A percentile compares a stretch with the other conserved stretches of the same genome.
Evolutionary conservation across 2,888 invertebrate species (phyloP).

Genomic region (Pimpla rufipes): DNA sequence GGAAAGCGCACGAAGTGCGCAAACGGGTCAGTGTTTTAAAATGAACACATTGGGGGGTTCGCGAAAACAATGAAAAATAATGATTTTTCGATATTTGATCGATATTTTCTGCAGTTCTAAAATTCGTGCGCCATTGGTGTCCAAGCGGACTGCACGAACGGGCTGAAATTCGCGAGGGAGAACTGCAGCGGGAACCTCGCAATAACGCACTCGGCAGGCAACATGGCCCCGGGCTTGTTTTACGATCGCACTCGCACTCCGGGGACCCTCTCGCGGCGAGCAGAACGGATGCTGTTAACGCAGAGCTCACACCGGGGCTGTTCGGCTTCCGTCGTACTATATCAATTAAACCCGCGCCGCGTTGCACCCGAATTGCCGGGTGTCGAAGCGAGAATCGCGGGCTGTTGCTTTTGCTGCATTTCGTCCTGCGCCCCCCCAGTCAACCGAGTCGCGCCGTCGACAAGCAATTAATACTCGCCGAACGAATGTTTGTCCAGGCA

Average conservation of each 20-base stretch:
- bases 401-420: not conserved
- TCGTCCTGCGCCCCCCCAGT: conserved; percentile 23
- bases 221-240: conserved; percentile 46
- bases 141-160: too few species aligned
- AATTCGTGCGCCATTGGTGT: too few species aligned
- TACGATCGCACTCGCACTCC: conserved; percentile 39
- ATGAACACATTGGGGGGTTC: too few species aligned
- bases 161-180: too few species aligned
- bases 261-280: not conserved
- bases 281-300: conserved; percentile 14
- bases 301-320: conserved; percentile 6
- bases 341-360: conserved; percentile 61
- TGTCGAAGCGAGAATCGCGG: conserved; percentile 44
- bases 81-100: too few species aligned
- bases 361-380: conserved; percentile 18
- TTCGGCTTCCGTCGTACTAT: conserved; percentile 14
- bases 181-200: not conserved
- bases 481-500: conserved; percentile 68
- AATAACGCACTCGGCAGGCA: conserved; percentile 36
- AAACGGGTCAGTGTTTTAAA: too few species aligned
- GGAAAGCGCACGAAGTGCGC: too few species aligned
- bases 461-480: conserved; percentile 67
- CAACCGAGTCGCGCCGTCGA: conserved; percentile 32
- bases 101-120: too few species aligned
- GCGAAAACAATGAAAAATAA: too few species aligned